Conservation (phyloP, 2,888 invertebrate genomes). For the Callyntrura guangdongensis region DNA sequence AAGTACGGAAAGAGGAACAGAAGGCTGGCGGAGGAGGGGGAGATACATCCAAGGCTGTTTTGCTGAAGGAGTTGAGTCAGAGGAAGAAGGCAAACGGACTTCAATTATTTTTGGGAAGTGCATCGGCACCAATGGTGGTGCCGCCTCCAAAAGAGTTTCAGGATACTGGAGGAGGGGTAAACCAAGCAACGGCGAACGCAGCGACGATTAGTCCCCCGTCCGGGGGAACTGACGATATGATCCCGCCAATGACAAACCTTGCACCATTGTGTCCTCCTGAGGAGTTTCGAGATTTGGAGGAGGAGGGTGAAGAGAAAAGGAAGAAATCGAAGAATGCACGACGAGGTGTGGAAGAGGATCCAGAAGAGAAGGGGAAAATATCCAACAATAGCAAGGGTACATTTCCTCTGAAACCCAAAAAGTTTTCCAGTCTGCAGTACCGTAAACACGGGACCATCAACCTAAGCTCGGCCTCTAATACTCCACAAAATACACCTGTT, state of each 20-base stretch:
- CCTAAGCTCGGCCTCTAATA: background rate
- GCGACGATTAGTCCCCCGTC: constrained; percentile 37
- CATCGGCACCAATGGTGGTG: constrained; percentile 35
- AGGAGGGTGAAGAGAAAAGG: constrained; percentile 20
- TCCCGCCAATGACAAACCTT: constrained; percentile 60
- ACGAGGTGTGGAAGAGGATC: background rate
- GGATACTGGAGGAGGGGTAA: constrained; percentile 50
- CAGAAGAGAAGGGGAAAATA: background rate
- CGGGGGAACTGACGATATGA: constrained; percentile 40
- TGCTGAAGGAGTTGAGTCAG: constrained; percentile 54
- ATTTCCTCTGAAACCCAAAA: constrained; percentile 69
- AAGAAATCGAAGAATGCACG: background rate
- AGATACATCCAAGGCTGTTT: background rate
- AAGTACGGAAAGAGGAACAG: background rate
- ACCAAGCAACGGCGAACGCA: background rate
- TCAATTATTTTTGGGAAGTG: constrained; percentile 51
- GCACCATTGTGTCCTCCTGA: constrained; percentile 77
- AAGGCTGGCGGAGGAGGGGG: background rate
- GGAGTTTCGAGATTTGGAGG: constrained; percentile 80
- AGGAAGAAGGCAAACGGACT: constrained; percentile 61
- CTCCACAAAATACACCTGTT: constrained; percentile 19
- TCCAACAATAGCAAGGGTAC: background rate
- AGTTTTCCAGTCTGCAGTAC: constrained; percentile 76
- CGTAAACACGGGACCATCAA: constrained; percentile 54
- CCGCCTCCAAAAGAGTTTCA: constrained; percentile 82